Base-by-base conservation (phyloP, 2,888 invertebrate genomes). In the Polymixis flavicincta region DNA sequence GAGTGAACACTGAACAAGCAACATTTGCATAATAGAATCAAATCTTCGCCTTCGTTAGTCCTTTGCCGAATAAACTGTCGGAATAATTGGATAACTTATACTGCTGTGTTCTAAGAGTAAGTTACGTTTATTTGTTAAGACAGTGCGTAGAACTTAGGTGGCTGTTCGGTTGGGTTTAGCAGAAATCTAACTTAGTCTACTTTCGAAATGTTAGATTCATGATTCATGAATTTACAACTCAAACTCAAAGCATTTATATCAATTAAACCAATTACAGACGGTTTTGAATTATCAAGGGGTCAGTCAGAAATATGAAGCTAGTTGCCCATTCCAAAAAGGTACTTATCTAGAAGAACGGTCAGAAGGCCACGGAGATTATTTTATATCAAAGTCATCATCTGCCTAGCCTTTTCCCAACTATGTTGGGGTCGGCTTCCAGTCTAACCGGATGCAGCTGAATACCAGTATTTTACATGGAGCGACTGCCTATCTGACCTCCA, bases 11-110 rank as follows among this genome's bases (percentile, higher is more conserved):
- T 55, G 81, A 73, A 82, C 77, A 82, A 83, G 72, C 73, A 63
- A 55, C 63, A 87, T 89, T 88, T 89, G 70, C 88, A 89, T 89
- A 89, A 88, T 83, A 82, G 61, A 86, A 89, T 89, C 81, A 86
- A 83, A 80, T 78, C 80, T 81, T 77, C 50, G 75, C 74, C 85
- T 88, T 88, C 87, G 85, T 89, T 89, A 88, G 84, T 80, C 82
- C 80, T 79, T 81, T 75, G 69, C 59, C 60, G 75, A 74, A 76
- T 76, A 78, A 87, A 80, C 80, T 68, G 80, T 65, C 68, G 19
- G 80, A 78, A 79, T 85, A 87, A 87, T 85, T 83, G 70, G 68
- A 45, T 78, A 71, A 85, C 78, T 76, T 83, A 74, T 74, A 70
- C 66, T 13, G 42, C 64, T 28, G 22, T 66, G 71, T 73, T 80